Percentiles rank a stretch among this genome's conserved stretches.
phyloP scores from a whole-genome alignment of 2,888 invertebrate species.

The Acleris cristana region DNA sequence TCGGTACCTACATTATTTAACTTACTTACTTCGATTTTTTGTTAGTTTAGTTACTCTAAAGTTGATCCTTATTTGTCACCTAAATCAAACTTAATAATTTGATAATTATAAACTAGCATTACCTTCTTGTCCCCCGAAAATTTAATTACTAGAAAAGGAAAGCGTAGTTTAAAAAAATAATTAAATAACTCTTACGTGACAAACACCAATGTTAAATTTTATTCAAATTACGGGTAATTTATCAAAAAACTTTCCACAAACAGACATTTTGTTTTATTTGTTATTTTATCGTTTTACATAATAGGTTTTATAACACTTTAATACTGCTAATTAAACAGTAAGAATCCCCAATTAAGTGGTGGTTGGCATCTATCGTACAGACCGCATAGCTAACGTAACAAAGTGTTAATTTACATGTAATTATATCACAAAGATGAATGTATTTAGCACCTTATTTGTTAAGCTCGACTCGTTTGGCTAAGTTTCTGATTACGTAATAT shows the following conservation, averaged over 20 bases:
- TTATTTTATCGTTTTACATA: conserved; percentile 6
- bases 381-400: no score
- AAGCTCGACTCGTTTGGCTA: no score
- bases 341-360: conserved; percentile 12
- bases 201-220: background rate
- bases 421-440: background rate
- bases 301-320: background rate
- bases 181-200: background rate
- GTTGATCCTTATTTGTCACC: no score
- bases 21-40: no score
- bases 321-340: background rate
- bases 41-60: no score
- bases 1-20: no score
- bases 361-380: background rate
- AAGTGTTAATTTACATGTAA: background rate
- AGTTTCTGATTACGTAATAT: no score
- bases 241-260: conserved; percentile 8
- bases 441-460: conserved; percentile 6
- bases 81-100: no score
- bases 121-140: no score
- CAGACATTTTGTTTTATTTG: background rate
- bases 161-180: no score
- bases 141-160: no score
- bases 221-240: conserved; percentile 11
- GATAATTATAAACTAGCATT: no score